These are phyloP conservation scores for Euschistus heros DNA, from an alignment of 1,140 invertebrate species.

Conservation along the genomic window DNA sequence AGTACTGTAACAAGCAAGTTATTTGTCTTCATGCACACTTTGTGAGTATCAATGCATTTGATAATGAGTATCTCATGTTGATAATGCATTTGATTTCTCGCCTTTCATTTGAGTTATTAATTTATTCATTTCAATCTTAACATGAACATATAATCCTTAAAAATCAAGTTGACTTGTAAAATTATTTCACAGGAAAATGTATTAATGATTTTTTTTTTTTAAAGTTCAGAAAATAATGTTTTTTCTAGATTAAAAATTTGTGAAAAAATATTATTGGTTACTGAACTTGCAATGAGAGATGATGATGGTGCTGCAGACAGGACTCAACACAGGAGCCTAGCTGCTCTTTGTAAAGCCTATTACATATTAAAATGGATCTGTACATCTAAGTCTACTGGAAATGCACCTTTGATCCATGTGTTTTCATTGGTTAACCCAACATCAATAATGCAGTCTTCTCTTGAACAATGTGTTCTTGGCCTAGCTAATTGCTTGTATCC, in stretches of 20 bases:
- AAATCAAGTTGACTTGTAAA: too few species aligned
- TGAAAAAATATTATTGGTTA: slow-evolving; percentile 12
- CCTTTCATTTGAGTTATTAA: too few species aligned
- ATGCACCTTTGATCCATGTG: slow-evolving; percentile 16
- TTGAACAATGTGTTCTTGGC: slow-evolving; percentile 11
- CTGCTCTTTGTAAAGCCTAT: slow-evolving; percentile 18
- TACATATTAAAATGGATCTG: slow-evolving; percentile 16
- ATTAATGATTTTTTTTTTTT: too few species aligned
- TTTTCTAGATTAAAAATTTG: slow-evolving; percentile 19
- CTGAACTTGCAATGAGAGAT: not conserved
- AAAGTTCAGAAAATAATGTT: too few species aligned
- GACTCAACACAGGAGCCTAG: not conserved
- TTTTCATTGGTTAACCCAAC: slow-evolving; percentile 10
- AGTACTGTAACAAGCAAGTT: too few species aligned
- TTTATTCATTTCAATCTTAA: too few species aligned
- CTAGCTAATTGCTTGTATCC: slow-evolving; percentile 20
- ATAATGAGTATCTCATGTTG: too few species aligned
- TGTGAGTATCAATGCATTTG: too few species aligned
- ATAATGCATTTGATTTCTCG: too few species aligned
- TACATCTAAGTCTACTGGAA: slow-evolving; percentile 11
- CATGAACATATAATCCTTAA: too few species aligned
- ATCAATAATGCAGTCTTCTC: slow-evolving; percentile 8
- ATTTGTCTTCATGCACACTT: too few species aligned
- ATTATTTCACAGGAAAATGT: too few species aligned
- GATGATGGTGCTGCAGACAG: not conserved